Conservation (phyloP, 2,888 invertebrate species). For the Lordiphosa fenestrarum region DNA sequence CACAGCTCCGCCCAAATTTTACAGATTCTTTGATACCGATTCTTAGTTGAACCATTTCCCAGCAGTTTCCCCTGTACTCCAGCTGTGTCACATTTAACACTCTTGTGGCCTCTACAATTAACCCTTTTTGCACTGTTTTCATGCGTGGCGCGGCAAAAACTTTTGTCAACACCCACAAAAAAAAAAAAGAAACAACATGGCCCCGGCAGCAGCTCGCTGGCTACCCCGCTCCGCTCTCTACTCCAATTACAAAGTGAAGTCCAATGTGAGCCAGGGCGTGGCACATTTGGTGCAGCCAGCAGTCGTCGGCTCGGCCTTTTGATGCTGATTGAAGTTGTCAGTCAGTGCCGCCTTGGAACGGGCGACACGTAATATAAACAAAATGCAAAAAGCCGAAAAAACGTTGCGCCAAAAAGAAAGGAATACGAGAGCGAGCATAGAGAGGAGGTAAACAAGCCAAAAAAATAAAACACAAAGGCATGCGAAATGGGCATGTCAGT, state of each 20-base stretch:
- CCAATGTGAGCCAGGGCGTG: conserved; percentile 50
- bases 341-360: conserved; percentile 44
- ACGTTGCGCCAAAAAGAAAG: conserved; percentile 39
- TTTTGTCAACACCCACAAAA: conserved; percentile 71
- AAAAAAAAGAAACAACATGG: background rate
- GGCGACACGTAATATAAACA: conserved; percentile 71
- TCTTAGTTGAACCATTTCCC: too few relatives aligned
- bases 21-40: too few relatives aligned
- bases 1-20: too few relatives aligned
- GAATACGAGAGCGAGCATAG: conserved; percentile 25
- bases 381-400: conserved; percentile 45
- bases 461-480: conserved; percentile 44
- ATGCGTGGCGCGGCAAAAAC: conserved; percentile 31
- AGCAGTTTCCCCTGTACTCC: background rate
- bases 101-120: conserved; percentile 30
- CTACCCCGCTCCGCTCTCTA: conserved; percentile 24
- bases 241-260: conserved; percentile 58
- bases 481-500: conserved; percentile 57
- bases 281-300: conserved; percentile 36
- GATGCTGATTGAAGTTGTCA: conserved; percentile 73
- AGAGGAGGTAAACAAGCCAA: conserved; percentile 39
- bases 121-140: conserved; percentile 14
- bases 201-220: conserved; percentile 10
- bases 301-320: conserved; percentile 58
- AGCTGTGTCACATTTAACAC: conserved; percentile 20